Evolutionary conservation across 2,113 vertebrate species (phyloP), one percentile per base, ranked within the genome.

Genomic region (Ictalurus punctatus): DNA sequence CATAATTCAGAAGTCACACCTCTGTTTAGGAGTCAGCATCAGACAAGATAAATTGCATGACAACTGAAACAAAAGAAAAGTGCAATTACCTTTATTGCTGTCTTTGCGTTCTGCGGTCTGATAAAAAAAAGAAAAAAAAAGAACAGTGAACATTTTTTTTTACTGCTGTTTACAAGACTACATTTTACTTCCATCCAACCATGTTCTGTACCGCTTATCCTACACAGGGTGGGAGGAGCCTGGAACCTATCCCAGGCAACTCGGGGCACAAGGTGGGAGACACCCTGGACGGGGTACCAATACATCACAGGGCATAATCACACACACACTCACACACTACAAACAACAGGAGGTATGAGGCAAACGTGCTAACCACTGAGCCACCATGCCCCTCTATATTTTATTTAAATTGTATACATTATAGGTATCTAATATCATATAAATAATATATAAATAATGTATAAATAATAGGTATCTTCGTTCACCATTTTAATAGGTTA

Each of bases 21-120:
- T 10, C 7, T 74, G 48, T n/a, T 82, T 12, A 48, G 37, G 16
- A 44, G 71, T 25, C 21, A 44, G 27, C 63, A n/a, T 54, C 12
- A 37, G 7, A 37, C 12, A 25, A 37, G 61, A 12, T 59, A 21
- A 54, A 23, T 19, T 78, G 21, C 67, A 88, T 76, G 34, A 80
- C 52, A 44, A 81, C 13, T 67, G 27, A 83, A 84, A 71, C 19
- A 67, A 78, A 89, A 34, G 40, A 21, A 59, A 82, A 92, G 19
- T 79, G 87, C 83, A 91, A 90, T 83, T 86, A 95, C 95, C 92
- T 93, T 93, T 93, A 95, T 86, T 96, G 94, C 91, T 93, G 94
- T 85, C 92, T 94, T 90, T 92, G 92, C 89, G 92, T 92, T 95
- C 94, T 95, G 95, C 93, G 94, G 90, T 61, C 95, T 95, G 94